A percentile compares a stretch with the other conserved stretches of the same genome.
Conservation (phyloP, 2,113 vertebrate genomes). For the Orycteropus afer region DNA sequence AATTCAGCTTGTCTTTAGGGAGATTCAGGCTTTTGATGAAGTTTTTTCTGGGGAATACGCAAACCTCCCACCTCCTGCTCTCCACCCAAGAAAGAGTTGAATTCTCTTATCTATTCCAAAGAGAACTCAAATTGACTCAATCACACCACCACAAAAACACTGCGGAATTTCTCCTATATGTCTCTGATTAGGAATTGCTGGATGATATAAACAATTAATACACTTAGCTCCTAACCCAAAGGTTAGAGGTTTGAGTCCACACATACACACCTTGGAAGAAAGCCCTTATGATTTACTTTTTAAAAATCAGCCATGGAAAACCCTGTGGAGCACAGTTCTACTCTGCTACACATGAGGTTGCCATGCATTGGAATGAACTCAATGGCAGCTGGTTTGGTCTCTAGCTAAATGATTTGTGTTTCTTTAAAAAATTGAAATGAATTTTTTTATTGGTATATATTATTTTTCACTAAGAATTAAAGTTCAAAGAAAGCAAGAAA, state of each 20-base stretch:
- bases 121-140: neutral
- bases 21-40: neutral
- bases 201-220: neutral
- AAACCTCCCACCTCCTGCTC: neutral
- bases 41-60: constrained; percentile 17
- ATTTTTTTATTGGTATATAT: neutral
- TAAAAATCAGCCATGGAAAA: neutral
- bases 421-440: neutral
- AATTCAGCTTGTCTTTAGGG: constrained; percentile 48
- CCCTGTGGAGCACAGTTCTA: neutral
- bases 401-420: constrained; percentile 38
- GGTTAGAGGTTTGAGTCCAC: neutral
- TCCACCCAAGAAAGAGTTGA: neutral
- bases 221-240: neutral
- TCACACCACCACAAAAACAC: neutral
- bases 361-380: neutral
- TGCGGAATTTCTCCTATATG: neutral
- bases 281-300: neutral
- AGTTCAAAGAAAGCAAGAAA: constrained; percentile 35
- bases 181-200: neutral
- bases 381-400: neutral
- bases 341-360: neutral
- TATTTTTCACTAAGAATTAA: neutral
- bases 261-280: neutral
- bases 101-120: constrained; percentile 11